Evolutionary conservation across 1,140 invertebrate genomes (phyloP).

Genomic region (Brachystomella parvula): DNA sequence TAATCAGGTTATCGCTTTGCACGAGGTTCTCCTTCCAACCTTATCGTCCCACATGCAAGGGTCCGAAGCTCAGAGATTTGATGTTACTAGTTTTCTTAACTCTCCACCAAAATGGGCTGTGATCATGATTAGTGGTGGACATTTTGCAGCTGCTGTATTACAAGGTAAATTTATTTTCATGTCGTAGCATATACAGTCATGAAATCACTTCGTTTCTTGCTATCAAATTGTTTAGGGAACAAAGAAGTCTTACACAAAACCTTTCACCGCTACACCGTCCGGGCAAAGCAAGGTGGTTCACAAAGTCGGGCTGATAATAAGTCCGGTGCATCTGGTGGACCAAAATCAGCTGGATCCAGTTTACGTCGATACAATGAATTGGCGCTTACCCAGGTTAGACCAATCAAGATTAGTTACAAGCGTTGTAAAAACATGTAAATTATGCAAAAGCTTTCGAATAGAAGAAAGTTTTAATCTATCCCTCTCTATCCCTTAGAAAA

Average conservation of each 20-base stretch:
- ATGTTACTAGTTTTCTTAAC: background rate
- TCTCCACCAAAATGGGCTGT: slow-evolving; percentile 56
- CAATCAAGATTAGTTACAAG: no score
- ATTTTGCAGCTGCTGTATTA: slow-evolving; percentile 78
- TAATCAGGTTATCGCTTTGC: slow-evolving; percentile 62
- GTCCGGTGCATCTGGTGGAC: slow-evolving; percentile 52
- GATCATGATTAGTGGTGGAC: slow-evolving; percentile 73
- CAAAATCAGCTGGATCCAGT: slow-evolving; percentile 71
- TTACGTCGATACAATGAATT: slow-evolving; percentile 71
- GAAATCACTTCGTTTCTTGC: slow-evolving; percentile 14
- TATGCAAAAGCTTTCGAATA: no score
- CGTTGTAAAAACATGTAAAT: no score
- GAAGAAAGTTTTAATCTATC: no score
- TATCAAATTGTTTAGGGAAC: slow-evolving; percentile 43
- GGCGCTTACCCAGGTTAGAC: slow-evolving; percentile 56
- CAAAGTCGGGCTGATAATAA: slow-evolving; percentile 62
- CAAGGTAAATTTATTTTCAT: slow-evolving; percentile 47
- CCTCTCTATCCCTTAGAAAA: no score
- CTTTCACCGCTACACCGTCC: slow-evolving; percentile 75
- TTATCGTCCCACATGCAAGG: background rate
- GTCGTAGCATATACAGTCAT: slow-evolving; percentile 10
- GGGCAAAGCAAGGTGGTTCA: slow-evolving; percentile 71
- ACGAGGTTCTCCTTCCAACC: slow-evolving; percentile 58
- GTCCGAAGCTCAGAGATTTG: background rate
- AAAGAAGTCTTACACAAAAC: slow-evolving; percentile 69